Evolutionary conservation across 2,113 vertebrate genomes (phyloP).

Genomic region (Zonotrichia leucophrys): DNA sequence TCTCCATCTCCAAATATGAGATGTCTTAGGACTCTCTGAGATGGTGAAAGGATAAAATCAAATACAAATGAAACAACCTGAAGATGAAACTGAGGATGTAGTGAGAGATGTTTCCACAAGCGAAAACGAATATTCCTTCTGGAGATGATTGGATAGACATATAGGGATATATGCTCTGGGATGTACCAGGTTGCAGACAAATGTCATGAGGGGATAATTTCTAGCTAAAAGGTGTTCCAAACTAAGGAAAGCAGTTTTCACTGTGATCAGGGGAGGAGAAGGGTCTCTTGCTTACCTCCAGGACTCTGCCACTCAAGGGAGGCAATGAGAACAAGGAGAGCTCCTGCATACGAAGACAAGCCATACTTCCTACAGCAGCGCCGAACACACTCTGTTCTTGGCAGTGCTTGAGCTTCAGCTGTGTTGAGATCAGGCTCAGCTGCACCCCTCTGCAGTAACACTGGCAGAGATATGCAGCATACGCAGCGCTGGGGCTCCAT

Average conservation of each 20-base stretch:
- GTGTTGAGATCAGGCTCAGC: conserved; percentile 58
- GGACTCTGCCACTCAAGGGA: background rate
- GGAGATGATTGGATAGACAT: background rate
- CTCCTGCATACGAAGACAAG: background rate
- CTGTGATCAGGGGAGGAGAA: background rate
- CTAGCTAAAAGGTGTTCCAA: background rate
- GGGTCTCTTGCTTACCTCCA: background rate
- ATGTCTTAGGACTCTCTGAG: background rate
- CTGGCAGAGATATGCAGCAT: conserved; percentile 5
- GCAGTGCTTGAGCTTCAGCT: conserved; percentile 44
- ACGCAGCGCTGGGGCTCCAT: background rate
- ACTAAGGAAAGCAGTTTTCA: background rate
- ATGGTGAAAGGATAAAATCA: background rate
- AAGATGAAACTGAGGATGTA: background rate
- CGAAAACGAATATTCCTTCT: background rate
- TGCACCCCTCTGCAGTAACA: conserved; percentile 40
- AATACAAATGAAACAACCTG: background rate
- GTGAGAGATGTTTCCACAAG: background rate
- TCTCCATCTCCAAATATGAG: background rate
- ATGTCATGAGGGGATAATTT: background rate
- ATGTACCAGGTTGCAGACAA: background rate
- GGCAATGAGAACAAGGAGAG: conserved; percentile 18
- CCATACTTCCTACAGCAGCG: background rate
- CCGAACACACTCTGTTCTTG: conserved; percentile 52
- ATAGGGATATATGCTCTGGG: background rate